Conservation (phyloP, 1,140 invertebrate genomes). For the Chlorops oryzae region DNA sequence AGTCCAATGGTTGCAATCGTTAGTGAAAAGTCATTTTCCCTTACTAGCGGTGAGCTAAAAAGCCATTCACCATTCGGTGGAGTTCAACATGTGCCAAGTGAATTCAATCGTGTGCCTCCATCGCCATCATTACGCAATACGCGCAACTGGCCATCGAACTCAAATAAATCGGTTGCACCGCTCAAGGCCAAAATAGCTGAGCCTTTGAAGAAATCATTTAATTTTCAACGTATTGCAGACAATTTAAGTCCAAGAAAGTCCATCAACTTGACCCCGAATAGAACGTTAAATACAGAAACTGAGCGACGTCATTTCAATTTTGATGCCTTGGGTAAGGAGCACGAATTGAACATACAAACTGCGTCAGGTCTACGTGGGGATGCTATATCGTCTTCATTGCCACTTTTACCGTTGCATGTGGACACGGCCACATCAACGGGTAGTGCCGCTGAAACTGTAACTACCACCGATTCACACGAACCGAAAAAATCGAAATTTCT, state of each 20-base stretch:
- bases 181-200: neutral
- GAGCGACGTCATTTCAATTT: conserved; percentile 53
- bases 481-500: conserved; percentile 61
- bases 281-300: conserved; percentile 31
- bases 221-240: conserved; percentile 42
- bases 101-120: conserved; percentile 38
- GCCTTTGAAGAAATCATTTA: conserved; percentile 27
- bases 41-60: conserved; percentile 18
- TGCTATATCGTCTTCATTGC: conserved; percentile 4
- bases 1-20: no score
- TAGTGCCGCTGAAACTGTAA: neutral
- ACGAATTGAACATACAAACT: neutral
- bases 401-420: conserved; percentile 30
- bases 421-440: conserved; percentile 16
- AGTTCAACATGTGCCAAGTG: conserved; percentile 38
- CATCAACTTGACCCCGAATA: neutral
- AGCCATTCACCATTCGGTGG: conserved; percentile 37
- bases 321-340: conserved; percentile 46
- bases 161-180: conserved; percentile 2
- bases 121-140: conserved; percentile 32
- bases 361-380: neutral
- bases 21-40: no score
- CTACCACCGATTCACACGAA: conserved; percentile 11
- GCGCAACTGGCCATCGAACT: conserved; percentile 29
- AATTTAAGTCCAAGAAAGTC: conserved; percentile 37